phyloP scores from a whole-genome alignment of 2,797 vertebrate species.

The Coregonus suidteri region DNA sequence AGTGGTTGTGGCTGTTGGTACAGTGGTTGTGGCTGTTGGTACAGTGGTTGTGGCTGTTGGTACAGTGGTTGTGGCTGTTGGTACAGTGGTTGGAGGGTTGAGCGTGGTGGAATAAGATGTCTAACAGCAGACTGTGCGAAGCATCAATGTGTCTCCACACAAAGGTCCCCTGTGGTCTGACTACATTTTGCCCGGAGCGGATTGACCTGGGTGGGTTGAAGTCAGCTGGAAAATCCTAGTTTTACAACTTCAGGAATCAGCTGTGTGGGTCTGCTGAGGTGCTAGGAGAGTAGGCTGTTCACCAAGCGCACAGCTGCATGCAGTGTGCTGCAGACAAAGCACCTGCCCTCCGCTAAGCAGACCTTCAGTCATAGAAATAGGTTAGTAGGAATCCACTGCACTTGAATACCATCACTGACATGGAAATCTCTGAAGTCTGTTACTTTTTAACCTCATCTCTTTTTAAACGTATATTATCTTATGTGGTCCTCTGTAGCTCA shows the following conservation, averaged over 20 bases:
- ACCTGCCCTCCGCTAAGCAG: not conserved
- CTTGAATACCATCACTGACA: not conserved
- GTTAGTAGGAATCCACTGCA: not conserved
- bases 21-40: not conserved
- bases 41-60: not conserved
- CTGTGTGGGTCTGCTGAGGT: not conserved
- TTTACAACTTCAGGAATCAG: conserved; percentile 12
- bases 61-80: not conserved
- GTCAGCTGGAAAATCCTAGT: conserved; percentile 21
- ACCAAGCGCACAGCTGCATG: conserved; percentile 2
- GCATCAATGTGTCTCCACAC: conserved; percentile 17
- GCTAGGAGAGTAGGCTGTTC: not conserved
- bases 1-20: not conserved
- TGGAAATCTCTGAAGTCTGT: not conserved
- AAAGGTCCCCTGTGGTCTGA: conserved; percentile 10
- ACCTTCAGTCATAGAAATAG: not conserved
- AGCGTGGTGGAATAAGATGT: conserved; percentile 15
- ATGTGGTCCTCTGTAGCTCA: too few species aligned
- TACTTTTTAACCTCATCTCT: too few species aligned
- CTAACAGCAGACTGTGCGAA: conserved; percentile 17
- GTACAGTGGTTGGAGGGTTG: not conserved
- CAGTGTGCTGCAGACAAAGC: not conserved
- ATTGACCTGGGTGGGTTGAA: conserved; percentile 7
- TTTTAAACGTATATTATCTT: too few species aligned
- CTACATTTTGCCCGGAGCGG: not conserved